phyloP scores from a whole-genome alignment of 1,140 invertebrate genomes.

The Leptoteleia sp. region DNA sequence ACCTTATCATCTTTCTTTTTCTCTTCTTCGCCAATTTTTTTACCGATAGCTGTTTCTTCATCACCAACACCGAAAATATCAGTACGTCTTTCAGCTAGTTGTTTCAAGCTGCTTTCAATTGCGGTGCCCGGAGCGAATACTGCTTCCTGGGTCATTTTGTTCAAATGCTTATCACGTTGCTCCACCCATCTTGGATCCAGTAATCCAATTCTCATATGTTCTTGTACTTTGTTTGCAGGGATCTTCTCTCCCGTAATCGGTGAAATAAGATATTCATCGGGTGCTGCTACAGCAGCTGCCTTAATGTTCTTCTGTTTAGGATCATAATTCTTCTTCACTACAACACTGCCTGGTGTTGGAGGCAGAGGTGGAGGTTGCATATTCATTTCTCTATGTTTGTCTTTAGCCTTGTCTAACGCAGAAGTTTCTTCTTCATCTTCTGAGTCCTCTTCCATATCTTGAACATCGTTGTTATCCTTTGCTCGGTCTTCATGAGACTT shows the following conservation, averaged over 20 bases:
- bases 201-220: constrained; percentile 98
- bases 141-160: constrained; percentile 92
- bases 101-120: constrained; percentile 97
- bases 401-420: constrained; percentile 79
- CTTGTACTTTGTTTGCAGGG: constrained; percentile 97
- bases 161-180: constrained; percentile 94
- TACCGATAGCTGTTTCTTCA: constrained; percentile 98
- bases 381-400: constrained; percentile 74
- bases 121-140: constrained; percentile 93
- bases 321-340: constrained; percentile 98
- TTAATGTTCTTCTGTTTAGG: constrained; percentile 90
- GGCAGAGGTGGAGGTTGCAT: constrained; percentile 88
- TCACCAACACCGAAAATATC: constrained; percentile 99
- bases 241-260: constrained; percentile 99
- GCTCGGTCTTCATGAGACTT: constrained; percentile 83
- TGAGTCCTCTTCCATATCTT: constrained; percentile 95
- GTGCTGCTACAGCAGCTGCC: constrained; percentile 81
- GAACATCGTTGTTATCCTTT: constrained; percentile 86
- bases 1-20: constrained; percentile 93
- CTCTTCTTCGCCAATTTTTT: constrained; percentile 98
- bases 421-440: constrained; percentile 85
- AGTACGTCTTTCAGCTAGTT: constrained; percentile 98
- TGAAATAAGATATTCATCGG: constrained; percentile 97
- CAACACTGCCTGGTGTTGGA: constrained; percentile 94
- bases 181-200: constrained; percentile 99